Evolutionary conservation across 2,797 vertebrate species (phyloP), one percentile per base, ranked within the genome.

Genomic region (Gymnoscopelus microlampas): DNA sequence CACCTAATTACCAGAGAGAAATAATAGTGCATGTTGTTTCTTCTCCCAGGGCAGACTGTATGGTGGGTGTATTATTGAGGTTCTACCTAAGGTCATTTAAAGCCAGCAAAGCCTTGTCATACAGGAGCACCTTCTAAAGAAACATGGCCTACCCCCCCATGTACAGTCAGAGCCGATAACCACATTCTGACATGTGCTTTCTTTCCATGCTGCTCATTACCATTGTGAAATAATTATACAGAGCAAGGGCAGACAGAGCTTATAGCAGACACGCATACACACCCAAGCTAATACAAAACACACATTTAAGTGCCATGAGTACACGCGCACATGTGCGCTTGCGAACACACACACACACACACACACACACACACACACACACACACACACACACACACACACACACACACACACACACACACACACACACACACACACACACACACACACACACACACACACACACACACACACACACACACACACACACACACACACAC

Each of bases 91-190:
- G 63, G 67, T 56, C n/a, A 79, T 74, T 65, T 57, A 66, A 80
- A 73, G 60, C 57, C 11, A 60, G 48, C 85, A 71, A 88, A 85
- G 75, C 4, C 26, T 35, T 70, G 50, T 73, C 57, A 70, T 71
- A 59, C 3, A 13, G 57, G 55, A 29, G 5, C 57, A 7, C 80
- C 77, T 77, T 78, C 54, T 79, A 50, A 83, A 66, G 60, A 72
- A 35, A 66, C 48, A 49, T 66, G 58, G 70, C 63, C 66, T 60
- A 47, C 54, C 71, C 54, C 71, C 65, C 50, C 15, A 44, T 71
- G 70, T 71, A 57, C 32, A 81, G 61, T 77, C 56, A 51, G 70
- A 76, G 63, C 26, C 60, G 39, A 64, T 66, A 64, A 78, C 79
- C 56, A 68, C 73, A n/a, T n/a, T 56, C 35, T 49, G 60, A 63